Evolutionary conservation across 2,113 vertebrate genomes (phyloP).

Genomic region (Nestor notabilis): DNA sequence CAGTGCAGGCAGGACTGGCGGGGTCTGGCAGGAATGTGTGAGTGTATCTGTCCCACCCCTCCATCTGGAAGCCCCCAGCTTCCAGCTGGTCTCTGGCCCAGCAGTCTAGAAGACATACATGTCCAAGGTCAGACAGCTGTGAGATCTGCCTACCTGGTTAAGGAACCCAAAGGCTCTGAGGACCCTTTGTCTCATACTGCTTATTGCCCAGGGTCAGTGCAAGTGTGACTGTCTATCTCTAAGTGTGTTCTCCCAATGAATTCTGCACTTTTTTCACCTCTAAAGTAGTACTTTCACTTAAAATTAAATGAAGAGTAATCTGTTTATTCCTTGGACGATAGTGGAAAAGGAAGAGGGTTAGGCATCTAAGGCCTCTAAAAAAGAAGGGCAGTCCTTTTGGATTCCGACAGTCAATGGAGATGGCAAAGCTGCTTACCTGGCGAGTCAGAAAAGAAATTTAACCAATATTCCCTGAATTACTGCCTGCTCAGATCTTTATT

Average conservation of each 20-base stretch:
- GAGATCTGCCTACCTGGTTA: not conserved
- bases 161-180: not conserved
- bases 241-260: not conserved
- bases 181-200: not conserved
- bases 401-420: not conserved
- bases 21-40: not conserved
- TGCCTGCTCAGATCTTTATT: not conserved
- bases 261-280: not conserved
- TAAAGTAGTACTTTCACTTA: not conserved
- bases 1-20: rapidly evolving
- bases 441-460: not conserved
- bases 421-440: not conserved
- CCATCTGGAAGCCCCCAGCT: rapidly evolving
- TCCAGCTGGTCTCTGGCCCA: not conserved
- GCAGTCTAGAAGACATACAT: not conserved
- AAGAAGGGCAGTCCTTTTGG: not conserved
- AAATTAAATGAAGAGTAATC: not conserved
- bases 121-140: not conserved
- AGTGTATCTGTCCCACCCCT: not conserved
- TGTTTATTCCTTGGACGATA: not conserved
- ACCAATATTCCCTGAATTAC: not conserved
- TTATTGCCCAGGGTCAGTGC: rapidly evolving
- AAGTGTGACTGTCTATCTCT: rapidly evolving
- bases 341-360: not conserved
- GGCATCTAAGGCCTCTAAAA: not conserved